phyloP scores from a whole-genome alignment of 2,888 invertebrate species.

The Eristalis arbustorum region DNA sequence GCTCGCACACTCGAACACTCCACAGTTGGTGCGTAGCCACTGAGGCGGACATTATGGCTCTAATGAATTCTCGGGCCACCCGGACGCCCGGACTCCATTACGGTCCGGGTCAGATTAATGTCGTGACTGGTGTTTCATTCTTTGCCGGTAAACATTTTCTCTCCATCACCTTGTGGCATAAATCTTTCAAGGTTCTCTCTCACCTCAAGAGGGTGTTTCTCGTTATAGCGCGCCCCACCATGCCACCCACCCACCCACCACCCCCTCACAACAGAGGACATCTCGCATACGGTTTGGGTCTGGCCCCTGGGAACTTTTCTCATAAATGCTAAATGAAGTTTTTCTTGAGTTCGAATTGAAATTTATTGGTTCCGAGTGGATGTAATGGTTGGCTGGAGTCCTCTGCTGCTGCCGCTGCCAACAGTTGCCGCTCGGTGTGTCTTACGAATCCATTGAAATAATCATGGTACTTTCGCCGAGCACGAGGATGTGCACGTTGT shows the following conservation, averaged over 20 bases:
- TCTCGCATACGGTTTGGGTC: neutral
- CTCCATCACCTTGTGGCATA: constrained; percentile 24
- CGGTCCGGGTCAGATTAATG: constrained; percentile 9
- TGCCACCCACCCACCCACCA: neutral
- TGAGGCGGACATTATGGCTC: constrained; percentile 13
- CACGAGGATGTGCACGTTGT: neutral
- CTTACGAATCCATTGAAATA: constrained; percentile 19
- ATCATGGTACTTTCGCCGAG: neutral
- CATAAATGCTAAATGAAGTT: constrained; percentile 51
- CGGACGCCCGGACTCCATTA: neutral
- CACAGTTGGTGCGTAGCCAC: constrained; percentile 6
- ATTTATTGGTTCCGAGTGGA: constrained; percentile 42
- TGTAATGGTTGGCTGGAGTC: constrained; percentile 19
- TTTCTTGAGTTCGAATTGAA: constrained; percentile 43
- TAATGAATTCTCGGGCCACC: constrained; percentile 14
- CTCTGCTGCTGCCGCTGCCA: neutral
- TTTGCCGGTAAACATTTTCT: constrained; percentile 14
- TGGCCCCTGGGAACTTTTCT: constrained; percentile 42
- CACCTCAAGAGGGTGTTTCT: neutral
- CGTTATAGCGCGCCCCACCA: neutral
- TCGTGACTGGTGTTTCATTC: neutral
- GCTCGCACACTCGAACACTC: neutral
- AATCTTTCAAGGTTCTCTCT: constrained; percentile 28
- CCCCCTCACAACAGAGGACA: too few species aligned
- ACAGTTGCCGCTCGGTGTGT: neutral